Conservation (phyloP, 2,888 invertebrate genomes). For the Altica lythri region DNA sequence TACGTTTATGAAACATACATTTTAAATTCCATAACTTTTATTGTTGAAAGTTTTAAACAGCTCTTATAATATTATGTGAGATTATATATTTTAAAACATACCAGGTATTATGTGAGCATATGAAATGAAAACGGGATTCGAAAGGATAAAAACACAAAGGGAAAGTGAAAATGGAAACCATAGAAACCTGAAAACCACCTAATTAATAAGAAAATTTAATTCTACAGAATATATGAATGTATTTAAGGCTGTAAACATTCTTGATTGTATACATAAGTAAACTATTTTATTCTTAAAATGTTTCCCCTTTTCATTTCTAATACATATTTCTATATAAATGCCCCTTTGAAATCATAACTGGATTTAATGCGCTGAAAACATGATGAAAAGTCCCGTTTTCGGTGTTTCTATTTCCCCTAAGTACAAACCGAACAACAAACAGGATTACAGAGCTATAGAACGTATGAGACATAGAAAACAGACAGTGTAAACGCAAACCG, state of each 20-base stretch:
- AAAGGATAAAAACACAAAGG: neutral
- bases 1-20: too few species aligned
- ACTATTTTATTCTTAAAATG: too few species aligned
- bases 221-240: neutral
- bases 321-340: neutral
- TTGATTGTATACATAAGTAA: too few species aligned
- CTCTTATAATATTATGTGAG: neutral
- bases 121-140: too few species aligned
- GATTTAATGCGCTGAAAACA: constrained; percentile 18
- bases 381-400: constrained; percentile 11
- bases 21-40: too few species aligned
- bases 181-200: constrained; percentile 4
- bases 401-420: constrained; percentile 8
- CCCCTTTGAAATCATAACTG: constrained; percentile 8
- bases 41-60: neutral
- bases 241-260: too few species aligned
- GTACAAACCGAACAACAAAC: constrained; percentile 25
- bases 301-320: constrained; percentile 1
- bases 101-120: too few species aligned
- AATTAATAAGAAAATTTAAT: constrained; percentile 9
- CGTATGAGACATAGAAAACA: constrained; percentile 10
- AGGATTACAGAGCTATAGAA: constrained; percentile 22
- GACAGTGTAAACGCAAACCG: neutral
- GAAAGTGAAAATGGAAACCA: constrained; percentile 2
- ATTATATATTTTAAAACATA: neutral